A percentile compares a stretch with the other conserved stretches of the same genome.
phyloP scores from a whole-genome alignment of 2,797 vertebrate genomes.

The Etheostoma nigrum region DNA sequence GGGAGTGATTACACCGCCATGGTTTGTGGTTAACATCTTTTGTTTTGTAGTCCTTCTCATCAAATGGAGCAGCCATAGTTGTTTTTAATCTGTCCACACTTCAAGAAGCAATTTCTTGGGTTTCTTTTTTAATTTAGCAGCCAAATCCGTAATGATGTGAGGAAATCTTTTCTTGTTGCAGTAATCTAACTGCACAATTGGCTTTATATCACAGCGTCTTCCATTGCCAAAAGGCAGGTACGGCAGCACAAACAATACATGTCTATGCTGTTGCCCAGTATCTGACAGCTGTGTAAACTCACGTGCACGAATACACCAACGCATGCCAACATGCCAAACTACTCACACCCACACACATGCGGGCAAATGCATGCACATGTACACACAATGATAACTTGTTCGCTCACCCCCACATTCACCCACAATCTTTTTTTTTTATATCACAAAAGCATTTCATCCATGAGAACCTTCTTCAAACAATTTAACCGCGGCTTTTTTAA shows the following conservation, averaged over 20 bases:
- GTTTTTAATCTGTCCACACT: constrained; percentile 23
- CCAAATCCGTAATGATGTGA: constrained; percentile 9
- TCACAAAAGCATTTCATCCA: constrained; percentile 51
- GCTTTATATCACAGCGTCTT: constrained; percentile 28
- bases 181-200: constrained; percentile 23
- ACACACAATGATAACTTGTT: constrained; percentile 14
- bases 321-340: constrained; percentile 32
- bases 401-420: not conserved
- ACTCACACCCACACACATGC: constrained; percentile 28
- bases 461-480: constrained; percentile 46
- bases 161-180: constrained; percentile 4
- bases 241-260: constrained; percentile 41
- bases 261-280: constrained; percentile 38
- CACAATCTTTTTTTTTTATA: constrained; percentile 11
- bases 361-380: constrained; percentile 25
- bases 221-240: constrained; percentile 32
- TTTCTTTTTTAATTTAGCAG: constrained; percentile 6
- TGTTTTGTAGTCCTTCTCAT: constrained; percentile 25
- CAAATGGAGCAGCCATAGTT: constrained; percentile 6
- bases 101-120: constrained; percentile 22
- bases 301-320: constrained; percentile 44
- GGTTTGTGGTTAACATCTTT: constrained; percentile 21
- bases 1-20: constrained; percentile 14
- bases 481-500: constrained; percentile 33
- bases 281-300: constrained; percentile 72